Conservation (phyloP, 2,888 invertebrate genomes). For the Tetragonisca angustula region DNA sequence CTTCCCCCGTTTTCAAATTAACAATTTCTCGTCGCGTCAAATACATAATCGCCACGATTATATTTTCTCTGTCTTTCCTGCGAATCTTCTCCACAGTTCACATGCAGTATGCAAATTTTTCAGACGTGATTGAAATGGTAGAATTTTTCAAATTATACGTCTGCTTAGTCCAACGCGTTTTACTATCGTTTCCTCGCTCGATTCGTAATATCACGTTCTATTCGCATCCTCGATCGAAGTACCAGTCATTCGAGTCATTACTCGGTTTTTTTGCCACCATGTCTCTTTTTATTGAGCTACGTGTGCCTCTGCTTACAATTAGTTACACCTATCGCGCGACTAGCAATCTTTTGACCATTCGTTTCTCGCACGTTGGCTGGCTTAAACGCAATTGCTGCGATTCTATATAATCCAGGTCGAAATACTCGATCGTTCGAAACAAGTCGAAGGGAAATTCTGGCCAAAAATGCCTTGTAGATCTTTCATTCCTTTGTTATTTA, state of each 20-base stretch:
- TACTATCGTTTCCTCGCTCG: not conserved
- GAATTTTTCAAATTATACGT: constrained; percentile 54
- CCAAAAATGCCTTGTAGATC: not conserved
- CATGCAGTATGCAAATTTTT: constrained; percentile 5
- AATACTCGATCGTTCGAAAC: not conserved
- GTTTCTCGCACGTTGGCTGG: not conserved
- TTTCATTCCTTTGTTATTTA: not conserved
- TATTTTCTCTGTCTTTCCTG: not conserved
- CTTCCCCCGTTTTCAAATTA: not conserved
- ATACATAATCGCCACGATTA: not conserved
- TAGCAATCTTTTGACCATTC: not conserved
- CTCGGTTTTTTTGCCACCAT: constrained; percentile 23
- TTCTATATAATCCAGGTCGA: not conserved
- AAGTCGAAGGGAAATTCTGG: not conserved
- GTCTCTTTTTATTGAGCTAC: constrained; percentile 13
- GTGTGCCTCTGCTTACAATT: constrained; percentile 3
- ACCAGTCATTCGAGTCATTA: constrained; percentile 17
- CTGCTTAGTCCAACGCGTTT: not conserved
- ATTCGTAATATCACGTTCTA: constrained; percentile 40
- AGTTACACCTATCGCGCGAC: not conserved
- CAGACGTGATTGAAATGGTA: constrained; percentile 17
- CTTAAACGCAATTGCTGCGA: not conserved
- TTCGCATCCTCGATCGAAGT: constrained; percentile 33
- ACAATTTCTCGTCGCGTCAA: not conserved
- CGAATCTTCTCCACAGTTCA: not conserved